Conservation (phyloP, 2,113 vertebrate species). For the Bos taurus region DNA sequence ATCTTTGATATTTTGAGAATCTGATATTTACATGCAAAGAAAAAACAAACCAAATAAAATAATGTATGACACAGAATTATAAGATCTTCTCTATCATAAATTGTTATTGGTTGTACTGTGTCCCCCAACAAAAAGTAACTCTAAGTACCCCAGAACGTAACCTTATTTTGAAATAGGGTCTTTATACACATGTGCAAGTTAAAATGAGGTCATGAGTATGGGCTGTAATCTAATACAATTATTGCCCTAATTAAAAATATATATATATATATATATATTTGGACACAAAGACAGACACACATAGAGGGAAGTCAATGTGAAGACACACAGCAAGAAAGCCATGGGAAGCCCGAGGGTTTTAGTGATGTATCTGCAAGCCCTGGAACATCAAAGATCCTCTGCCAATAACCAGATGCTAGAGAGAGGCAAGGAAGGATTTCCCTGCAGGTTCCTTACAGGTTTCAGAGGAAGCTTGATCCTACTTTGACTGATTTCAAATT, state of each 20-base stretch:
- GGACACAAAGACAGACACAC: background rate
- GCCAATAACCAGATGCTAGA: background rate
- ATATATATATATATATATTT: background rate
- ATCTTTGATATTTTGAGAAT: background rate
- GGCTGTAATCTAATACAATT: background rate
- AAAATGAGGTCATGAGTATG: background rate
- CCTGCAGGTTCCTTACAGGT: background rate
- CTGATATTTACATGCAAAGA: background rate
- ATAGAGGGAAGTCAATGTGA: background rate
- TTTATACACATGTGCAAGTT: background rate
- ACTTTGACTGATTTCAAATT: background rate
- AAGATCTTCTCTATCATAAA: background rate
- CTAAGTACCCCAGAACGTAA: background rate
- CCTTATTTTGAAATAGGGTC: background rate
- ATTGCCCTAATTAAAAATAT: background rate
- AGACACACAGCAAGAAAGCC: background rate
- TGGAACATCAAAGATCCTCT: background rate
- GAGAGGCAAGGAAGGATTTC: background rate
- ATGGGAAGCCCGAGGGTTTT: rapidly evolving
- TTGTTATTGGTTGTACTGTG: background rate
- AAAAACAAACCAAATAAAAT: background rate
- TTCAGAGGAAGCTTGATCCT: background rate
- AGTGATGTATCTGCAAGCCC: background rate
- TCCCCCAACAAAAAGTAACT: background rate
- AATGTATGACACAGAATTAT: background rate